Evolutionary conservation across 2,797 vertebrate genomes (phyloP), one percentile per base, ranked within the genome.

Genomic region (Tadarida brasiliensis): DNA sequence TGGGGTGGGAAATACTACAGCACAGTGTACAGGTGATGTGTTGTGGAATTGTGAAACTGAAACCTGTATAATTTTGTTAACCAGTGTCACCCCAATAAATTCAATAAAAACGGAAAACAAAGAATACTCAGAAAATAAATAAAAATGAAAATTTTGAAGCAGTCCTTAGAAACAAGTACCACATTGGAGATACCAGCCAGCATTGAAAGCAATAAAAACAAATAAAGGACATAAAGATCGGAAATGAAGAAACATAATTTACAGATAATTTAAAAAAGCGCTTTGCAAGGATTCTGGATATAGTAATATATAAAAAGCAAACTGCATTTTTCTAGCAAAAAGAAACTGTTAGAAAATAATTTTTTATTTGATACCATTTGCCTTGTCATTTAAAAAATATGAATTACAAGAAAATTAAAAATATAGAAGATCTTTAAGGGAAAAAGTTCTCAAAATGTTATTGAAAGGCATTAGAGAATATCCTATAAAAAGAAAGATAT

Each of bases 311-410:
- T 33, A 82, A 82, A 91, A 86, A 63, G 17, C 57, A 11, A 83
- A 47, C 19, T 63, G 10, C 2, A 33, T 56, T 87, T 68, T 28
- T 92, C 17, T 71, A 88, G 39, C n/a, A 61, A 44, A 88, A 76
- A 74, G 70, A 6, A 84, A 83, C 63, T 92, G 16, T 68, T 88
- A 70, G 59, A 77, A 91, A 70, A 63, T 90, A 30, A 78, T 39
- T 87, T 47, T 78, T 86, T 57, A 47, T 35, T 35, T 51, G 10
- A 56, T 70, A 81, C 35, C 24, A 63, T 80, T 90, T 85, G 30
- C 39, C 19, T 30, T 65, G 56, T 63, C 5, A 1, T 61, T 90
- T 90, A 54, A 67, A 84, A 89, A 94, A 78, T 76, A 81, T 67
- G 11, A 63, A 80, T 71, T 35, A 85, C 35, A 33, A 86, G 30